These are phyloP conservation scores for Sinocyclocheilus grahami DNA, from an alignment of 2,113 vertebrate species.

Conservation along the genomic window DNA sequence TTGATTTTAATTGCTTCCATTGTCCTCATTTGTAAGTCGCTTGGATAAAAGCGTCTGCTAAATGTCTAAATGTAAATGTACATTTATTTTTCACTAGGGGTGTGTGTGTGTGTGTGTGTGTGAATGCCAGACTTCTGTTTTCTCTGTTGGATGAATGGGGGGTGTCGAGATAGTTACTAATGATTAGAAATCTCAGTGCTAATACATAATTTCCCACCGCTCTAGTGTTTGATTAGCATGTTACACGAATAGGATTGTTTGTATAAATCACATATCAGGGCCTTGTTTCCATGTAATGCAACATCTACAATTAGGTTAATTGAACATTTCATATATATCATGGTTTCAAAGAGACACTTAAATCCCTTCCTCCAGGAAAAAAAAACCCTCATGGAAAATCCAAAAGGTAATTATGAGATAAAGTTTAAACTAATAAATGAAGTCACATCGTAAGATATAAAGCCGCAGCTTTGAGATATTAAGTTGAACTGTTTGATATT, in stretches of 20 bases:
- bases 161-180: background rate
- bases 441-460: background rate
- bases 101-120: background rate
- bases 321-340: background rate
- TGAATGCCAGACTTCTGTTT: background rate
- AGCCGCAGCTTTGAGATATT: background rate
- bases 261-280: background rate
- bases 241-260: background rate
- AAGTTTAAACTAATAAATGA: background rate
- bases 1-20: too few species aligned
- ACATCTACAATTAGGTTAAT: background rate
- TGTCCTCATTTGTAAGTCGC: too few species aligned
- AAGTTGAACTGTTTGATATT: background rate
- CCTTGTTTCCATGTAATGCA: background rate
- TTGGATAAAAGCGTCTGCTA: too few species aligned
- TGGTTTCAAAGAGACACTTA: background rate
- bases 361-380: background rate
- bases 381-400: background rate
- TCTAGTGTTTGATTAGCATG: constrained; percentile 1
- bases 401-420: background rate
- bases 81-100: too few species aligned
- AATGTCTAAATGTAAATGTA: too few species aligned
- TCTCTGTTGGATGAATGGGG: background rate
- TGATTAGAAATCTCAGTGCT: constrained; percentile 21
- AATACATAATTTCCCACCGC: background rate